Evolutionary conservation across 2,888 invertebrate genomes (phyloP), one percentile per base, ranked within the genome.

Genomic region (Diachrysia chrysitis): DNA sequence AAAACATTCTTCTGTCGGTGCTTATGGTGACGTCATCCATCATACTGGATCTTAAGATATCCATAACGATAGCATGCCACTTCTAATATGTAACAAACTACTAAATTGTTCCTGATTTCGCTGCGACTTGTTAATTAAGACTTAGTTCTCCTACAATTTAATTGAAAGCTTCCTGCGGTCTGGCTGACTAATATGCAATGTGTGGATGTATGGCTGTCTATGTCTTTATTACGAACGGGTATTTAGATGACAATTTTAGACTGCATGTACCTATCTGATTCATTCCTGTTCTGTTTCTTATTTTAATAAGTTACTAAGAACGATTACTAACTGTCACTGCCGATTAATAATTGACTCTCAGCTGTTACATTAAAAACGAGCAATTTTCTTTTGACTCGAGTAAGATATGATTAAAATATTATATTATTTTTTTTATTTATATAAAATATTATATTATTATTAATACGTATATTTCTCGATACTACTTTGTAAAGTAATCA

Each of bases 41-140:
- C n/a, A 19, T 16, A 19, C 14, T 51, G 21, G 12, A 21, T 10
- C 19, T 51, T 51, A 51, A 12, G 19, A 2, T 12, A 10, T 21
- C 19, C 3, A 21, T 14, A 51, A 65, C 59, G 57, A 63, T 69
- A 60, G 63, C 25, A 66, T 61, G 17, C 23, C 60, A 55, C 35
- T 65, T 58, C 32, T 58, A 65, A 69, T 65, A 60, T 54, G 71
- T 71, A 71, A 61, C 60, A 67, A 58, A 53, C 58, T 62, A 25
- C 58, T 69, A 70, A 70, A 73, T 62, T 70, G 59, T 65, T 57
- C 61, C 48, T 70, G 70, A 73, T 73, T 73, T 61, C 65, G 59
- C 73, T 59, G 61, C n/a, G 16, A n/a, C 42, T 56, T 69, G 58
- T 65, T 73, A 62, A 69, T 60, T 60, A 63, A 60, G 59, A 60